phyloP scores from a whole-genome alignment of 1,140 invertebrate genomes.

The Heliconius eleuchia region DNA sequence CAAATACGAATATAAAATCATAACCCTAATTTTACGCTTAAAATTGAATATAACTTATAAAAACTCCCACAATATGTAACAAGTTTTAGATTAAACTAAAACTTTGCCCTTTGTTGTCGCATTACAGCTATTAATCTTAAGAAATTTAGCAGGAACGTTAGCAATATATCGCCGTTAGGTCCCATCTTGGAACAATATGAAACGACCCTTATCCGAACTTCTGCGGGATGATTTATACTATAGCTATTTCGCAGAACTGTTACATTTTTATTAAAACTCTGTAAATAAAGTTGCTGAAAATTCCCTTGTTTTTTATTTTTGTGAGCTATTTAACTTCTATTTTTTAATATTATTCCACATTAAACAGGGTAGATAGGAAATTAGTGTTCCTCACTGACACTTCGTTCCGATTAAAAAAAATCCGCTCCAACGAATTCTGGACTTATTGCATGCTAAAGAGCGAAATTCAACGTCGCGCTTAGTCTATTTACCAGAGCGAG shows the following conservation, averaged over 20 bases:
- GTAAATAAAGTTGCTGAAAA: not conserved
- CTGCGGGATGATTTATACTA: not conserved
- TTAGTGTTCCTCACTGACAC: too few species aligned
- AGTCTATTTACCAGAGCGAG: too few species aligned
- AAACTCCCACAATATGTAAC: conserved; percentile 1
- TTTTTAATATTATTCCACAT: too few species aligned
- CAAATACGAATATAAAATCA: too few species aligned
- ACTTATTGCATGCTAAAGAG: too few species aligned
- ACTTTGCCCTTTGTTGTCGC: conserved; percentile 9
- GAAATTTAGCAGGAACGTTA: conserved; percentile 3
- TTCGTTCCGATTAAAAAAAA: too few species aligned
- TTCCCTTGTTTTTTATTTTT: too few species aligned
- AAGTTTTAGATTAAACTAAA: conserved; percentile 2
- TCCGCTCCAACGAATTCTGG: too few species aligned
- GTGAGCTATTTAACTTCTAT: too few species aligned
- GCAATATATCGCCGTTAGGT: conserved; percentile 4
- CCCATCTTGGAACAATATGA: conserved; percentile 10
- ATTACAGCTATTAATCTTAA: conserved; percentile 3
- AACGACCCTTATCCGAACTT: conserved; percentile 9
- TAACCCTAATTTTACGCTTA: not conserved
- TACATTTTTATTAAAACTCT: conserved; percentile 3
- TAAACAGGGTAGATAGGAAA: too few species aligned
- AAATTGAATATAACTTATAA: not conserved
- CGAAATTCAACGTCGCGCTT: too few species aligned
- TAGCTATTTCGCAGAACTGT: conserved; percentile 7